phyloP scores from a whole-genome alignment of 1,140 invertebrate genomes.

The Drosophila azteca region DNA sequence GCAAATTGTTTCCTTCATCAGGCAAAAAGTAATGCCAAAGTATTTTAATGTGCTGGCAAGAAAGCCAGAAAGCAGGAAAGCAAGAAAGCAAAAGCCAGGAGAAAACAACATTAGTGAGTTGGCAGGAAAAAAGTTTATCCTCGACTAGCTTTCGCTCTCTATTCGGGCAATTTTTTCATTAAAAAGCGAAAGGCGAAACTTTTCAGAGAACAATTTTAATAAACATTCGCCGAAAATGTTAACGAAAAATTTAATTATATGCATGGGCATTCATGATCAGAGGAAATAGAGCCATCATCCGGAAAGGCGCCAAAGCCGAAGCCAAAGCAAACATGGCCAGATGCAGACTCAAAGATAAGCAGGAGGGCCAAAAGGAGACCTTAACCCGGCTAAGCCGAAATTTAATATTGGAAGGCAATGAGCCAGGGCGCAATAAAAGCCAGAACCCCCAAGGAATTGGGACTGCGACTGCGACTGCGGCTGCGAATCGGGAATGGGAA shows the following conservation, averaged over 20 bases:
- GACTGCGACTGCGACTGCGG: conserved; percentile 28
- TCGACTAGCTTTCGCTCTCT: conserved; percentile 56
- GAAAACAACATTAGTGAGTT: conserved; percentile 59
- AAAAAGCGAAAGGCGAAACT: conserved; percentile 55
- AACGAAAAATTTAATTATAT: conserved; percentile 77
- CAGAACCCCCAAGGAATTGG: conserved; percentile 51
- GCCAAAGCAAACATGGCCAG: conserved; percentile 68
- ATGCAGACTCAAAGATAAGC: conserved; percentile 71
- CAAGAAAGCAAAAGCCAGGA: conserved; percentile 7
- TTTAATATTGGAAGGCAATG: conserved; percentile 82
- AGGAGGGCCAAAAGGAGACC: conserved; percentile 37
- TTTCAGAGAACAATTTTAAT: conserved; percentile 74
- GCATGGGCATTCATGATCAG: conserved; percentile 71
- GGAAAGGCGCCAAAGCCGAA: conserved; percentile 56
- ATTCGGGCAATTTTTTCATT: conserved; percentile 67
- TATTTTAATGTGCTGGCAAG: conserved; percentile 62
- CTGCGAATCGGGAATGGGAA: neutral
- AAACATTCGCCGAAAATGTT: conserved; percentile 56
- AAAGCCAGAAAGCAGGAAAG: conserved; percentile 21
- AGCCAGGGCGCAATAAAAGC: conserved; percentile 76
- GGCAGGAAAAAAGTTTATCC: conserved; percentile 63
- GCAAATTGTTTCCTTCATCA: conserved; percentile 67
- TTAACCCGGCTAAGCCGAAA: conserved; percentile 77
- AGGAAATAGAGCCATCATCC: conserved; percentile 76
- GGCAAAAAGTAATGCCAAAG: conserved; percentile 64